Conservation (phyloP, 2,888 invertebrate species). For the Megaustenia siamemsis region DNA sequence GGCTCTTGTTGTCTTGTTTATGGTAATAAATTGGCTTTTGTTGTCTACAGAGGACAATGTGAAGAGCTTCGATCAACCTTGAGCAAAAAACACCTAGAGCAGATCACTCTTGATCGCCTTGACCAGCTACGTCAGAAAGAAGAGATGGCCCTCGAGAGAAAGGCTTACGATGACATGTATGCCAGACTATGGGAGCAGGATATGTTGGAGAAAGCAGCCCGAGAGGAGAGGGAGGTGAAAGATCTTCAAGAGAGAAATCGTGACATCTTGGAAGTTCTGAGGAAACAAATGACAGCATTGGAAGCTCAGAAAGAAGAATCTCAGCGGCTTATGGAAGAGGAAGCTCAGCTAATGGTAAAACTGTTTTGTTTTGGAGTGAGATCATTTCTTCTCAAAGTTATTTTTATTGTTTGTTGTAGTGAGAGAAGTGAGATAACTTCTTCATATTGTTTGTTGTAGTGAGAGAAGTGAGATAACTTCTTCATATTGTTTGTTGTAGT, state of each 20-base stretch:
- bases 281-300: conserved; percentile 78
- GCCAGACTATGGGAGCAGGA: conserved; percentile 79
- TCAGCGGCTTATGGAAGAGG: conserved; percentile 75
- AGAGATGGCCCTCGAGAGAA: conserved; percentile 64
- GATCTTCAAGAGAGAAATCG: conserved; percentile 73
- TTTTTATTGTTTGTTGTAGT: too few species aligned
- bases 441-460: too few species aligned
- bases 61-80: conserved; percentile 78
- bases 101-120: conserved; percentile 76
- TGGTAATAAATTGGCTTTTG: too few species aligned
- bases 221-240: conserved; percentile 77
- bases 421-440: too few species aligned
- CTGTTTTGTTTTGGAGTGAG: too few species aligned
- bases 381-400: too few species aligned
- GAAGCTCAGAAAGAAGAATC: conserved; percentile 76
- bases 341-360: conserved; percentile 76
- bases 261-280: conserved; percentile 73
- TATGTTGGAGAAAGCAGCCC: conserved; percentile 75
- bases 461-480: too few species aligned
- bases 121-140: conserved; percentile 72
- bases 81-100: conserved; percentile 77
- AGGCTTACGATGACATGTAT: conserved; percentile 76
- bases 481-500: too few species aligned
- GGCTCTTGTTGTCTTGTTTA: too few species aligned
- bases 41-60: conserved; percentile 74